phyloP scores from a whole-genome alignment of 1,140 invertebrate genomes.

The Oncopodura yosiiana region DNA sequence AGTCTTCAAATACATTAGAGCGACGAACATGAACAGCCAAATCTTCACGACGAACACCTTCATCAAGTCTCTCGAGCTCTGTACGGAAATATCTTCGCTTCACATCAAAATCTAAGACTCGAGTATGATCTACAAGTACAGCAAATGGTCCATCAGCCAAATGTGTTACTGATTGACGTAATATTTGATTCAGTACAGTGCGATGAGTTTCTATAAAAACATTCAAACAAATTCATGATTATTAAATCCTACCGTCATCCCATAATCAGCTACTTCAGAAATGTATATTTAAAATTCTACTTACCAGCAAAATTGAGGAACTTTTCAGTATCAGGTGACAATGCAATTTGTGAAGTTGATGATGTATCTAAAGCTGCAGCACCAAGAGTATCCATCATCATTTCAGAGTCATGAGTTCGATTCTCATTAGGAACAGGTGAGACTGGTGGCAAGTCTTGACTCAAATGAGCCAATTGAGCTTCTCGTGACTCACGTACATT shows the following conservation, averaged over 20 bases:
- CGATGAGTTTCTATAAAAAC: slow-evolving; percentile 64
- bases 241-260: neutral
- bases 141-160: slow-evolving; percentile 81
- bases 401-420: neutral
- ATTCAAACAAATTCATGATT: slow-evolving; percentile 19
- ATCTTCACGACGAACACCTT: slow-evolving; percentile 74
- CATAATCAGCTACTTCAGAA: no score
- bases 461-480: slow-evolving; percentile 48
- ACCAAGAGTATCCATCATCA: neutral
- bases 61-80: slow-evolving; percentile 69
- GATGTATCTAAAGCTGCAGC: slow-evolving; percentile 25
- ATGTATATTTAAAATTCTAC: neutral
- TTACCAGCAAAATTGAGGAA: slow-evolving; percentile 70
- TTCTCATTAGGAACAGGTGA: slow-evolving; percentile 41
- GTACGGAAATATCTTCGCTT: slow-evolving; percentile 83
- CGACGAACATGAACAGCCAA: slow-evolving; percentile 78
- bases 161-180: slow-evolving; percentile 74
- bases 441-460: slow-evolving; percentile 43
- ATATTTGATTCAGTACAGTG: slow-evolving; percentile 82
- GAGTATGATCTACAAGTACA: slow-evolving; percentile 78
- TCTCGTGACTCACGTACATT: slow-evolving; percentile 40
- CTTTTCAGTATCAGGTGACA: slow-evolving; percentile 51
- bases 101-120: slow-evolving; percentile 85
- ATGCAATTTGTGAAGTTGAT: slow-evolving; percentile 10
- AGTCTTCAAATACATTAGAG: slow-evolving; percentile 83